Evolutionary conservation across 2,113 vertebrate genomes (phyloP), one percentile per base, ranked within the genome.

Genomic region (Myanophis thanlyinensis): DNA sequence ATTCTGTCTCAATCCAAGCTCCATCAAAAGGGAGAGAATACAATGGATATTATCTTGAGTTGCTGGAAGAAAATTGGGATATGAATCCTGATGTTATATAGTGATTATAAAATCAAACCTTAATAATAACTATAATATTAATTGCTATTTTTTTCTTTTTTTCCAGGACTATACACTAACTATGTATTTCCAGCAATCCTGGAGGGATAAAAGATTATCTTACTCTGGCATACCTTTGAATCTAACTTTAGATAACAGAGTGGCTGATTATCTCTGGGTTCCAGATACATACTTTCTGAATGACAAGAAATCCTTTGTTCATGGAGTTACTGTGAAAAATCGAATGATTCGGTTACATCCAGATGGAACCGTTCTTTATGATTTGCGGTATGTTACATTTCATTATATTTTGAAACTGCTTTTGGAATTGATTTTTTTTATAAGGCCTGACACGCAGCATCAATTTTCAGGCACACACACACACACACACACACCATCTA

Each of bases 161-260:
- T 96, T 93, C 27, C 97, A 99, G 98, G 98, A 99, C 96, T 99
- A 99, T 94, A 99, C 98, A 86, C 98, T 99, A 95, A 99, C 99
- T 95, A 99, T 99, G 98, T 99, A 99, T 95, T 99, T 99, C 96
- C 99, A 99, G 95, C 98, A 99, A 95, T 98, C 98, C 22, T 99
- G 99, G 98, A 98, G 98, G 91, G 99, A 99, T 97, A 99, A 99
- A 97, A 98, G 98, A 44, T 97, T 99, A 10, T 99, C 98, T 85
- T 99, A 99, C 95, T 98, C 99, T 54, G 98, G 98, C 96, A 99
- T 99, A 89, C 99, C 98, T 88, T 97, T 99, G 95, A 99, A 99
- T 93, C 98, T 99, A 91, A 99, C 98, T 12, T 97, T 99, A 96
- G 99, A 99, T 97, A 99, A 99, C 97, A 98, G 98, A 86, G 98